Percentiles rank a stretch among this genome's conserved stretches.
Conservation (phyloP, 2,888 invertebrate genomes). For the Allolobophora icterica region DNA sequence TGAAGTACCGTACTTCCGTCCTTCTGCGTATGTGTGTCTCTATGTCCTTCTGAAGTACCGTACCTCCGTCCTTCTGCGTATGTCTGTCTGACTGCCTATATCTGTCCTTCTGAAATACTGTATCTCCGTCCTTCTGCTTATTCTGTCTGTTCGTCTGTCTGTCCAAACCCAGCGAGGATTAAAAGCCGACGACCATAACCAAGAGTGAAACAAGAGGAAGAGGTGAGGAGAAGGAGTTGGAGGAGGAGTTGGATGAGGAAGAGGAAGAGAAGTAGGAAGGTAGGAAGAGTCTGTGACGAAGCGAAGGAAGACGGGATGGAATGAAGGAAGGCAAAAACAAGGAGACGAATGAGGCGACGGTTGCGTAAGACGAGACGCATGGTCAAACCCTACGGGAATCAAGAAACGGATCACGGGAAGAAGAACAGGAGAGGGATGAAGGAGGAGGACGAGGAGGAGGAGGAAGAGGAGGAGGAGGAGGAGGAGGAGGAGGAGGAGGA, state of each 20-base stretch:
- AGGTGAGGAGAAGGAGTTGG: too few relatives aligned
- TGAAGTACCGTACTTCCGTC: too few relatives aligned
- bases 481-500: too few relatives aligned
- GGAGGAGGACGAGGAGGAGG: background rate
- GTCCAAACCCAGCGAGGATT: background rate
- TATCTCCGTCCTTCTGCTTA: too few relatives aligned
- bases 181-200: background rate
- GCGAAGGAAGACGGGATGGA: background rate
- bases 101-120: too few relatives aligned
- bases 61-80: too few relatives aligned
- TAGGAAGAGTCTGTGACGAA: background rate
- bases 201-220: background rate
- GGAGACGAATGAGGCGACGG: background rate
- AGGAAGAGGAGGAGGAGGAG: background rate
- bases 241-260: too few relatives aligned
- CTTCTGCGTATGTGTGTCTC: background rate
- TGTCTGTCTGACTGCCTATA: too few relatives aligned
- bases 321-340: background rate
- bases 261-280: background rate
- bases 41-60: too few relatives aligned
- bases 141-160: background rate
- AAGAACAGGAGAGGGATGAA: background rate
- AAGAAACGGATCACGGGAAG: constrained; percentile 17
- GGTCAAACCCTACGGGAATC: background rate
- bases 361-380: background rate